phyloP scores from a whole-genome alignment of 2,113 vertebrate species.

The Hippocampus mohnikei region DNA sequence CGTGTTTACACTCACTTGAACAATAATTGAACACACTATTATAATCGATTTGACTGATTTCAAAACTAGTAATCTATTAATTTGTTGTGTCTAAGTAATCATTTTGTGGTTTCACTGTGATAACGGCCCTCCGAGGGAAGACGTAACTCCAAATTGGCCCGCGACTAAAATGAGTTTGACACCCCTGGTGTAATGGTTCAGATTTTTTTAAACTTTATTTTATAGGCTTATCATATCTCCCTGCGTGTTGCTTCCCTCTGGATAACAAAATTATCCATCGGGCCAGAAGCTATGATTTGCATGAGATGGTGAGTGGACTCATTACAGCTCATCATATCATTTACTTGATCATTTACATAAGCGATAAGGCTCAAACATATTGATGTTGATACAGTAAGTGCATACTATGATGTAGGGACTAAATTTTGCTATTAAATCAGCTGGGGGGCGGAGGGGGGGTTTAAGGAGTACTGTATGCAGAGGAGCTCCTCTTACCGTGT shows the following conservation, averaged over 20 bases:
- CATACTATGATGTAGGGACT: not conserved
- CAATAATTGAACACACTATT: no score
- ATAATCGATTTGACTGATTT: no score
- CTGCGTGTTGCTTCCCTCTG: not conserved
- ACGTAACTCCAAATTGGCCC: no score
- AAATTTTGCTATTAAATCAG: not conserved
- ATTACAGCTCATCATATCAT: not conserved
- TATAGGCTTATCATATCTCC: not conserved
- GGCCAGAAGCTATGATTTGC: not conserved
- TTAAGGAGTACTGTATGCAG: not conserved
- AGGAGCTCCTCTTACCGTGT: constrained; percentile 65
- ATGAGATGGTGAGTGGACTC: not conserved
- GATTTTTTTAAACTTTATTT: not conserved
- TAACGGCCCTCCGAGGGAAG: no score
- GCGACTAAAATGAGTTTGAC: no score
- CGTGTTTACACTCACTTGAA: no score
- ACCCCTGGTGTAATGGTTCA: not conserved
- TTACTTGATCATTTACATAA: not conserved
- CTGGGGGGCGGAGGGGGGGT: not conserved
- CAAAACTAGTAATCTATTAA: no score
- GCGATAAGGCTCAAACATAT: not conserved
- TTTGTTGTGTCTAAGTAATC: no score
- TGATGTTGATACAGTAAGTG: not conserved
- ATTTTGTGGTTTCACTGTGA: no score
- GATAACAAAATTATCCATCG: not conserved